Conservation (phyloP, 1,140 invertebrate genomes). For the Scylla paramamosain region DNA sequence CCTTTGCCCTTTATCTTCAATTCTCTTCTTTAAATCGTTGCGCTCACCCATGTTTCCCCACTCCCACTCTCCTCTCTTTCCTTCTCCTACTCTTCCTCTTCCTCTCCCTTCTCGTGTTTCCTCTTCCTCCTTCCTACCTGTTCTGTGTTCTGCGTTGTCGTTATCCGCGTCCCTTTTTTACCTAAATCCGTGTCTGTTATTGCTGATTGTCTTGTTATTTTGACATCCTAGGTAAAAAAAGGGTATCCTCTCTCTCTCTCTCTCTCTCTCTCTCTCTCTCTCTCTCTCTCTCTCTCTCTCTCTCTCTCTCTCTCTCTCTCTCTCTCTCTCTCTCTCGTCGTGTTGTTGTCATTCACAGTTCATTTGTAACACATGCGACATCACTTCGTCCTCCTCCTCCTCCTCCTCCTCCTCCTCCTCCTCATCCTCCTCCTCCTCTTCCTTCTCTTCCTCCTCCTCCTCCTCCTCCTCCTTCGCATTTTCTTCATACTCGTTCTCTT, state of each 20-base stretch:
- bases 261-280: not conserved
- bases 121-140: no score
- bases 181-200: not conserved
- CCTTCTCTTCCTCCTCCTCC: not conserved
- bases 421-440: not conserved
- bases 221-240: not conserved
- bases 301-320: not conserved
- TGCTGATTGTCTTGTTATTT: not conserved
- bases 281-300: conserved; percentile 18
- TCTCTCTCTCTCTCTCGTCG: not conserved
- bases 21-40: not conserved
- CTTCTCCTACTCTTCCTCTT: not conserved
- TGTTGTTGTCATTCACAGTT: not conserved
- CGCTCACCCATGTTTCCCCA: not conserved
- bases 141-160: no score
- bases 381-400: not conserved
- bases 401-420: not conserved
- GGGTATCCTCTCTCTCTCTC: not conserved
- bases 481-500: not conserved
- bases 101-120: no score
- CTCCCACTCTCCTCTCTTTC: not conserved
- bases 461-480: not conserved
- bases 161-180: no score
- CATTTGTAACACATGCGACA: not conserved
- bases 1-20: not conserved